Evolutionary conservation across 2,797 vertebrate species (phyloP).

Genomic region (Sebastiscus tertius): DNA sequence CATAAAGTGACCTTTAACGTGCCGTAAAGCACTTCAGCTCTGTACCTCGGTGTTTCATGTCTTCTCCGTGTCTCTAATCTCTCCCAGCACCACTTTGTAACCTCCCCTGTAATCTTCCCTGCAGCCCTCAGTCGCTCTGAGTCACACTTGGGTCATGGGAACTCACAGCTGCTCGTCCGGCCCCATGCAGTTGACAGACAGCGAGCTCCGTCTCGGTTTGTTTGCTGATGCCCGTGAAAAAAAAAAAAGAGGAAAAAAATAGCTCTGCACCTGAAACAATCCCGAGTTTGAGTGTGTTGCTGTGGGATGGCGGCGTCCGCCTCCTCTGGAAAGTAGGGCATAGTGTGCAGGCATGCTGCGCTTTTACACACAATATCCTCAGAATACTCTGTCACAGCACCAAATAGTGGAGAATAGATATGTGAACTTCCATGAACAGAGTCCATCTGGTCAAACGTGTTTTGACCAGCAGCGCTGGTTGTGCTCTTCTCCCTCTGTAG

Average conservation of each 20-base stretch:
- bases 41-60: slow-evolving; percentile 6
- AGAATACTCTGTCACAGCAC: not conserved
- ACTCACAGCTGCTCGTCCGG: slow-evolving; percentile 67
- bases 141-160: slow-evolving; percentile 72
- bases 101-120: slow-evolving; percentile 58
- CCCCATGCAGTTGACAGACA: slow-evolving; percentile 58
- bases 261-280: slow-evolving; percentile 73
- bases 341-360: slow-evolving; percentile 51
- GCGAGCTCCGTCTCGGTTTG: slow-evolving; percentile 47
- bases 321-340: slow-evolving; percentile 47
- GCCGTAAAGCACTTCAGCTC: not conserved
- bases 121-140: slow-evolving; percentile 40
- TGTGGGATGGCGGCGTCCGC: slow-evolving; percentile 12
- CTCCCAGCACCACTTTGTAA: slow-evolving; percentile 20
- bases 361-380: slow-evolving; percentile 5
- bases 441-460: no score
- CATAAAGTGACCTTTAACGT: slow-evolving; percentile 17
- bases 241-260: slow-evolving; percentile 38
- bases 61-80: slow-evolving; percentile 35
- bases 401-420: not conserved
- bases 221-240: slow-evolving; percentile 56
- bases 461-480: no score
- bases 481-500: no score
- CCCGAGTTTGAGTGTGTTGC: slow-evolving; percentile 41
- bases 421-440: not conserved